Evolutionary conservation across 1,140 invertebrate species (phyloP).

Genomic region (Mamestra configurata): DNA sequence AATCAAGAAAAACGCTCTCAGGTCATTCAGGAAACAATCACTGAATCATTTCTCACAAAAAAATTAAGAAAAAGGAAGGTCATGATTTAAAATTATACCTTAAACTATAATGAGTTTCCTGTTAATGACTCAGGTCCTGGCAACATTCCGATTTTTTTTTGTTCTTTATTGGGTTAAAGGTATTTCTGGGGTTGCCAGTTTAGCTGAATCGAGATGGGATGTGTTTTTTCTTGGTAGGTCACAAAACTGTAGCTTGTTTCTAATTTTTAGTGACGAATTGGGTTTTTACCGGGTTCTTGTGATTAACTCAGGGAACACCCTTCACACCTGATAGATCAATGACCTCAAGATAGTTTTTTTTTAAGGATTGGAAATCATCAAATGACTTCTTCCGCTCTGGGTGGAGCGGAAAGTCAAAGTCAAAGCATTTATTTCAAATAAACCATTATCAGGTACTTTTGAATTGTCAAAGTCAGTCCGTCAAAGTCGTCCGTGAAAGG

Average conservation of each 20-base stretch:
- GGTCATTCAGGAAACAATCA: background rate
- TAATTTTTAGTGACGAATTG: background rate
- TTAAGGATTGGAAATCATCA: too few relatives aligned
- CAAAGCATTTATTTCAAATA: too few relatives aligned
- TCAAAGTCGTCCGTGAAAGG: too few relatives aligned
- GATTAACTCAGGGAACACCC: background rate
- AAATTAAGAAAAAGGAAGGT: background rate
- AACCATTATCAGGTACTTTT: too few relatives aligned
- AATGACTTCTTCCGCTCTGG: too few relatives aligned
- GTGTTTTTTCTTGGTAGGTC: background rate
- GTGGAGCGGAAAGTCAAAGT: too few relatives aligned
- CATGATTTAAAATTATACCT: conserved; percentile 16
- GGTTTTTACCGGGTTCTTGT: background rate
- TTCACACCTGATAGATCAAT: background rate
- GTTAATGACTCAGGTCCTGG: conserved; percentile 10
- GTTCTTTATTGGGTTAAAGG: background rate
- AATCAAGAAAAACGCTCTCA: background rate
- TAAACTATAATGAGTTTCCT: conserved; percentile 32
- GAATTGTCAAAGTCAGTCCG: too few relatives aligned
- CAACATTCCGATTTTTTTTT: background rate
- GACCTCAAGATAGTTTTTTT: too few relatives aligned
- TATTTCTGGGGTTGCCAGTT: background rate
- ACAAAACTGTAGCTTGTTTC: background rate
- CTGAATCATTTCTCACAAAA: conserved; percentile 15
- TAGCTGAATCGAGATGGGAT: background rate